Conservation (phyloP, 2,888 invertebrate species). For the Malthinus seriepunctatus region DNA sequence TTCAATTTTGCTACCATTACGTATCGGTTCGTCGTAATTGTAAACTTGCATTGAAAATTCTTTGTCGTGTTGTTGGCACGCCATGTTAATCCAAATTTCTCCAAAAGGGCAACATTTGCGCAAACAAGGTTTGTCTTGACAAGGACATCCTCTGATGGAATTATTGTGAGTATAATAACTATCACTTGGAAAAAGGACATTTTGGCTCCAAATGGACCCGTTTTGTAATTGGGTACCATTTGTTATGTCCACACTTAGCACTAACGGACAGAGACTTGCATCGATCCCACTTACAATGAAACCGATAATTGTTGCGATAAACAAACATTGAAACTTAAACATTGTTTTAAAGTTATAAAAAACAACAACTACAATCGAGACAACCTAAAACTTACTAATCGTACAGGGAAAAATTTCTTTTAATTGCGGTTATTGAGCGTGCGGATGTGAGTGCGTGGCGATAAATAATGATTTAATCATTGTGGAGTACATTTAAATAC, state of each 20-base stretch:
- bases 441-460: background rate
- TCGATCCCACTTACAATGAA: background rate
- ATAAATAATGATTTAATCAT: background rate
- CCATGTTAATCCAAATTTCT: background rate
- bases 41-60: background rate
- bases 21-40: background rate
- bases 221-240: conserved; percentile 14
- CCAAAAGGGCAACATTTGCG: conserved; percentile 17
- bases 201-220: conserved; percentile 19
- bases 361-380: background rate
- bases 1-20: background rate
- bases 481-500: too few species aligned
- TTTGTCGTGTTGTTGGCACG: background rate
- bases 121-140: conserved; percentile 7
- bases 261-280: background rate
- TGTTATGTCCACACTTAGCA: conserved; percentile 23
- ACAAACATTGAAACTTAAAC: background rate
- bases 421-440: background rate
- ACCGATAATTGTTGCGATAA: background rate
- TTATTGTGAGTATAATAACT: background rate
- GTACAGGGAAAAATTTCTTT: background rate
- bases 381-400: background rate
- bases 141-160: conserved; percentile 8
- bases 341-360: background rate
- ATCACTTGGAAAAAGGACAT: conserved; percentile 11